These are phyloP conservation scores for Philaethria dido DNA, from an alignment of 2,888 invertebrate species.

Conservation along the genomic window DNA sequence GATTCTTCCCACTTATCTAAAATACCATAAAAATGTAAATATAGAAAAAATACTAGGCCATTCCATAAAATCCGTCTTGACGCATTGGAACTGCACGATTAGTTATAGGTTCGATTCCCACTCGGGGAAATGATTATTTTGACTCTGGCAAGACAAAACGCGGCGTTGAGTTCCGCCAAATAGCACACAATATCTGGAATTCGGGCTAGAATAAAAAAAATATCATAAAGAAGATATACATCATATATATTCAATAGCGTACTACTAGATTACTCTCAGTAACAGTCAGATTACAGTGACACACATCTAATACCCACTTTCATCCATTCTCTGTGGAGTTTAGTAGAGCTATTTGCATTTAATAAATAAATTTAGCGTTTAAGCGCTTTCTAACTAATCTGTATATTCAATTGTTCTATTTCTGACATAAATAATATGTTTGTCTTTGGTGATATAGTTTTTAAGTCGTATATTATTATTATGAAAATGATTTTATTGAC, in stretches of 20 bases:
- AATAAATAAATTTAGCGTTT: neutral
- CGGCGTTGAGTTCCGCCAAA: no score
- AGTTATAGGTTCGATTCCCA: no score
- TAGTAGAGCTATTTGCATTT: conserved; percentile 12
- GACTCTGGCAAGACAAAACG: no score
- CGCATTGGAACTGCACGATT: no score
- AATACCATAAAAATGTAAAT: no score
- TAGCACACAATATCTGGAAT: no score
- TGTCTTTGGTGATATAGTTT: neutral
- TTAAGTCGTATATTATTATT: neutral
- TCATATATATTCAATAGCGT: neutral
- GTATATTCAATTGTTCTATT: neutral
- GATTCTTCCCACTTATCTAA: no score
- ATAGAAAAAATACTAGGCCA: no score
- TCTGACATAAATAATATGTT: neutral
- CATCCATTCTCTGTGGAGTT: conserved; percentile 11
- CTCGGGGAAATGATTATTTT: no score
- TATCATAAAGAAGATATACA: neutral
- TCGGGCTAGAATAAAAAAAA: neutral
- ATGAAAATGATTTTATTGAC: neutral
- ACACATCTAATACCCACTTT: conserved; percentile 11
- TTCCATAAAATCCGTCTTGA: no score
- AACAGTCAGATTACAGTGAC: conserved; percentile 10
- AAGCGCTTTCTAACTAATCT: conserved; percentile 15
- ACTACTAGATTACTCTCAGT: conserved; percentile 12